Conservation (phyloP, 2,888 invertebrate genomes). For the Drosophila diplacantha region DNA sequence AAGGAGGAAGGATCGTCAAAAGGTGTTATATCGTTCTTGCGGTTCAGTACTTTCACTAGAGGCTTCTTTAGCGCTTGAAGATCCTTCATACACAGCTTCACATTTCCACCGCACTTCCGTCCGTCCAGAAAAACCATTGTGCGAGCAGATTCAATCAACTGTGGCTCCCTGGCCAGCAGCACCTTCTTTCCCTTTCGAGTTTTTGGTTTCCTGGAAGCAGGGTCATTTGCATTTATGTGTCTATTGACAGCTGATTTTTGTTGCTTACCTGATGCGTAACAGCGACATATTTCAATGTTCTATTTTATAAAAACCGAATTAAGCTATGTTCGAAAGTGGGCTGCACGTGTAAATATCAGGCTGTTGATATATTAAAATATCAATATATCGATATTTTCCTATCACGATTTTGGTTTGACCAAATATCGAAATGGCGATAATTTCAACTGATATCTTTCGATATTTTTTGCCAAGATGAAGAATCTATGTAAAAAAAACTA, state of each 20-base stretch:
- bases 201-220: constrained; percentile 87
- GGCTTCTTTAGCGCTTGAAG: constrained; percentile 92
- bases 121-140: constrained; percentile 91
- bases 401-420: too few species aligned
- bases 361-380: too few species aligned
- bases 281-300: constrained; percentile 69
- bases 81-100: constrained; percentile 88
- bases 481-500: too few species aligned
- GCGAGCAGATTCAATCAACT: constrained; percentile 92
- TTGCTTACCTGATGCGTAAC: constrained; percentile 73
- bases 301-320: constrained; percentile 11
- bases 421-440: too few species aligned
- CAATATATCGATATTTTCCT: too few species aligned
- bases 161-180: constrained; percentile 88
- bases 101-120: constrained; percentile 85
- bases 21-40: constrained; percentile 93
- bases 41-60: constrained; percentile 84
- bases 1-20: constrained; percentile 94
- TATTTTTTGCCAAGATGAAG: too few species aligned
- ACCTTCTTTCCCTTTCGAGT: constrained; percentile 92
- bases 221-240: constrained; percentile 2
- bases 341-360: constrained; percentile 56
- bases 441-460: too few species aligned
- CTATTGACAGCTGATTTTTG: not conserved
- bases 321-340: constrained; percentile 10